Conservation (phyloP, 2,113 vertebrate genomes). For the Austrofundulus limnaeus region DNA sequence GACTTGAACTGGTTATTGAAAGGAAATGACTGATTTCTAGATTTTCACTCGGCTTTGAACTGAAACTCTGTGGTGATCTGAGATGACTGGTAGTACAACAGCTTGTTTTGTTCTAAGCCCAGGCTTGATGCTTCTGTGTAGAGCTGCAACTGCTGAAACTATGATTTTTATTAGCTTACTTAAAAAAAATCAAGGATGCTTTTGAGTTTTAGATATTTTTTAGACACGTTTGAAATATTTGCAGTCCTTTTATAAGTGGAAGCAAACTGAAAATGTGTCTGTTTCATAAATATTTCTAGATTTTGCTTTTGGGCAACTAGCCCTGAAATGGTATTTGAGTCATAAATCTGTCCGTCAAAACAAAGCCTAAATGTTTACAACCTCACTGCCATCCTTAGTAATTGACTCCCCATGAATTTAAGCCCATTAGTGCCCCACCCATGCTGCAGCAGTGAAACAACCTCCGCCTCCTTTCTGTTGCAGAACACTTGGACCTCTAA, state of each 20-base stretch:
- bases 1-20: constrained; percentile 17
- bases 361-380: neutral
- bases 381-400: neutral
- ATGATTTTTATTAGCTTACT: neutral
- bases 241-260: neutral
- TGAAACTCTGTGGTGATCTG: constrained; percentile 40
- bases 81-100: constrained; percentile 35
- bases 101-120: constrained; percentile 4
- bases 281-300: neutral
- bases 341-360: neutral
- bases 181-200: too few relatives aligned
- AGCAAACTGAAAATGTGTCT: neutral
- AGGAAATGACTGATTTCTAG: constrained; percentile 54
- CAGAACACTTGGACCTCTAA: too few relatives aligned
- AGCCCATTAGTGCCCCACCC: constrained; percentile 12
- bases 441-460: neutral
- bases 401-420: too few relatives aligned
- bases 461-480: constrained; percentile 1
- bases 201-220: too few relatives aligned
- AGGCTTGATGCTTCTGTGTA: neutral
- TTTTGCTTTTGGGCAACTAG: neutral
- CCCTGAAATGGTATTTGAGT: neutral
- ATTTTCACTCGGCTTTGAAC: constrained; percentile 25
- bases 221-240: neutral
- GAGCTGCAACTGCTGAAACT: neutral